Base-by-base conservation (phyloP, 2,113 vertebrate species). In the Myotis lucifugus region DNA sequence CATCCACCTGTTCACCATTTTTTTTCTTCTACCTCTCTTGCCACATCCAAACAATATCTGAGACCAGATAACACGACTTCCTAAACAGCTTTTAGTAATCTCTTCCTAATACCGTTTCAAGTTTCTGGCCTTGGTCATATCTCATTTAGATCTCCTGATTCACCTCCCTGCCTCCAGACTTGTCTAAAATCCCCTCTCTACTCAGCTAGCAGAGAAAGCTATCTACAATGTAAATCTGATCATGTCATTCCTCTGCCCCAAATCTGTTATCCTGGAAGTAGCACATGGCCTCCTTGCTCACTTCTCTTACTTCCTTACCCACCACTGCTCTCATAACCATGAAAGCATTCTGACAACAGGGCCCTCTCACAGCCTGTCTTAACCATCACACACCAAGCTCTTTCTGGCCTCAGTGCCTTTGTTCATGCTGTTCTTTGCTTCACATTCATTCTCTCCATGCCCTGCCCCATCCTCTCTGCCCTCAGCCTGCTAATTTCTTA, bases 1-100 rank as follows among this genome's bases (percentile, higher is more conserved):
- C 70, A 76, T 93, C 92, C 79, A 93, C 90, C 92, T 72, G 66
- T 91, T 96, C 90, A 72, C 25, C 69, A 84, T 37, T 89, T 94
- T 96, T 88, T 76, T 86, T 25, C 67, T 82, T 83, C 64, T 27
- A 6, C 37, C 29, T 82, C 42, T 74, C 40, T 85, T 15, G 17
- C 19, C 56, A 81, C 52, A 37, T 83, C 27, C 50, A 69, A 64
- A 13, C 7, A 50, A 37, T 77, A 52, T 40, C 15, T 7, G 46
- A 94, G 40, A 29, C 37, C 46, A 48, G 46, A 18, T 29, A 66
- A 32, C 54, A 18, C 8, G 40, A 82, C 78, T 96, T 83, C 10
- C 19, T 40, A 8, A 46, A 74, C 8, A 66, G 70, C 27, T 84
- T 87, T 76, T 79, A 19, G 25, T 34, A 67, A 70, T 67, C 23